These are phyloP conservation scores for Baronia brevicornis DNA, from an alignment of 2,888 invertebrate species.

Conservation along the genomic window DNA sequence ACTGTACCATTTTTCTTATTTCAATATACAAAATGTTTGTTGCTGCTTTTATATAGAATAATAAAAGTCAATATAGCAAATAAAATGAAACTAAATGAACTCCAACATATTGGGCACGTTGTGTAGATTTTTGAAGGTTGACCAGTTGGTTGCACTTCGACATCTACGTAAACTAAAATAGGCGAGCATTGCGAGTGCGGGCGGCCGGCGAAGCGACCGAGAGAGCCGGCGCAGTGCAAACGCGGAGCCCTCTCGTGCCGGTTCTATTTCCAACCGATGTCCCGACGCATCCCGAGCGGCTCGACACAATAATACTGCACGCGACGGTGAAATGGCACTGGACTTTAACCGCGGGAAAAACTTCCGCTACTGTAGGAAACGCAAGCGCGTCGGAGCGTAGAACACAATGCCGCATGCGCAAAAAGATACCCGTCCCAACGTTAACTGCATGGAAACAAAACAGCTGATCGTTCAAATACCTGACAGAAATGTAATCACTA, in stretches of 20 bases:
- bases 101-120: too few relatives aligned
- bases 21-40: too few relatives aligned
- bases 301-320: conserved; percentile 60
- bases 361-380: conserved; percentile 64
- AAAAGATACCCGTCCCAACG: conserved; percentile 30
- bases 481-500: conserved; percentile 36
- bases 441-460: conserved; percentile 21
- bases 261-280: conserved; percentile 70
- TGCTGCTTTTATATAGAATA: too few relatives aligned
- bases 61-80: too few relatives aligned
- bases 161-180: conserved; percentile 74
- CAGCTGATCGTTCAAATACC: conserved; percentile 56
- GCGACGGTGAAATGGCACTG: conserved; percentile 66
- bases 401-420: conserved; percentile 52
- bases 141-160: conserved; percentile 64
- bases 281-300: conserved; percentile 56
- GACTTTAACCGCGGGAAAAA: conserved; percentile 57
- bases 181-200: too few relatives aligned
- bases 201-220: conserved; percentile 69
- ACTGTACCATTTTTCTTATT: too few relatives aligned
- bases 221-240: conserved; percentile 64
- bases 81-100: too few relatives aligned
- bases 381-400: conserved; percentile 44
- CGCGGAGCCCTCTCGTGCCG: conserved; percentile 69
- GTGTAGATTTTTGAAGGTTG: conserved; percentile 51